Base-by-base conservation (phyloP, 2,797 vertebrate genomes). In the Pseudotriccus pelzelni region DNA sequence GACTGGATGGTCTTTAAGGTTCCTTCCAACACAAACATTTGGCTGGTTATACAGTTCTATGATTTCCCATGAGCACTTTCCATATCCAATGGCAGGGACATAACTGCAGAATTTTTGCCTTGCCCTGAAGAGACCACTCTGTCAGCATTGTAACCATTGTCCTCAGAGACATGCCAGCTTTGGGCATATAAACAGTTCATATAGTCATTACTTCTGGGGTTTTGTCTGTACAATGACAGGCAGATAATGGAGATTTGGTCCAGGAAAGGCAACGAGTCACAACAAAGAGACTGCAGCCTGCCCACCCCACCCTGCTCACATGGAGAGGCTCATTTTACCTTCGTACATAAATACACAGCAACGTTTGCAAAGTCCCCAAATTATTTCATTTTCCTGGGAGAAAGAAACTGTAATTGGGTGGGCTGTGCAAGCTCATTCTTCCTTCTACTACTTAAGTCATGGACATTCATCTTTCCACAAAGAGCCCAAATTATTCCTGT, bases 401-500 rank as follows among this genome's bases (percentile, higher is more conserved):
- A 84, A 55, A 64, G 23, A n/a, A 36, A 21, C 58, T 63, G 25
- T 89, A 96, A 93, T 92, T 78, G 87, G 73, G 50, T 77, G 50
- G 87, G 91, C 55, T 86, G 87, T 56, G 50, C 50, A 44, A 59
- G 53, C 39, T 87, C 85, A 19, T 94, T 94, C 69, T 37, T 81
- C 70, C 80, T 59, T 27, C 76, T 28, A 74, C 58, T 81, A 49
- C 47, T 90, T 89, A 74, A 90, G 68, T n/a, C 70, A 32, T 0
- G 0, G 59, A 67, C 84, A 91, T 94, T 79, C 76, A 88, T 96
- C 92, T 86, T 73, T 50, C 50, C 79, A 87, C 87, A 95, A 93
- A 94, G 56, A 96, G 92, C 43, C 83, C 52, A 96, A 95, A 91
- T 93, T 93, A 76, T 47, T 93, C 90, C 79, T 0, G 1, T 58